Base-by-base conservation (phyloP, 2,113 vertebrate species). In the Globicephala melas region DNA sequence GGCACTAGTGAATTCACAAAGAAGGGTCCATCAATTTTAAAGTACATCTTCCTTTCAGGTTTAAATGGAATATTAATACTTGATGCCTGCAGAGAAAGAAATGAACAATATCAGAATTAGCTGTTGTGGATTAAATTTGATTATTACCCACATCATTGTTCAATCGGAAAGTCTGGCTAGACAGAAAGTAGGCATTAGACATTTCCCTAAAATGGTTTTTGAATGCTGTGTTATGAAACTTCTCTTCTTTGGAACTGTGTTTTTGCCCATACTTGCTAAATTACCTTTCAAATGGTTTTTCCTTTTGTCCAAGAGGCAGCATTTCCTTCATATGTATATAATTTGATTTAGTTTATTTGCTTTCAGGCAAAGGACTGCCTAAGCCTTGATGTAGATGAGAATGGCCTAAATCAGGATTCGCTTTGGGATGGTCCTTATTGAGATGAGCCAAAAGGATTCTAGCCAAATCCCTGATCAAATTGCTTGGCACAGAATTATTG, bases 401-500 rank as follows among this genome's bases (percentile, higher is more conserved):
- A 93, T 74, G 65, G 26, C 87, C 88, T 96, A 85, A 93, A 91
- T 92, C 73, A 91, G 83, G 65, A 94, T 95, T 93, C 79, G 92
- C 91, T 97, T 77, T 97, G 92, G 82, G 73, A 95, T 84, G 90
- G 87, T 73, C 87, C 62, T 80, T 38, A 77, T 74, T 97, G 92
- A 95, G 92, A 97, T 97, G 95, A 96, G 95, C 92, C 96, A 88
- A 11, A 87, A 71, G 94, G 77, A 93, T 94, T 97, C 96, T 79
- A 71, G 97, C 97, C 97, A 97, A 97, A 97, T 95, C 94, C 96
- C 94, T 50, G 94, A 97, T 97, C 96, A 97, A 3, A 95, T 98
- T 98, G 95, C 97, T 96, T 97, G 97, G 97, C 92, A 95, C 93
- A 89, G 95, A 93, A 87, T 93, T 97, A 96, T 95, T 96, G 91